These are phyloP conservation scores for Artibeus lituratus DNA, from an alignment of 2,797 vertebrate species.

Conservation along the genomic window DNA sequence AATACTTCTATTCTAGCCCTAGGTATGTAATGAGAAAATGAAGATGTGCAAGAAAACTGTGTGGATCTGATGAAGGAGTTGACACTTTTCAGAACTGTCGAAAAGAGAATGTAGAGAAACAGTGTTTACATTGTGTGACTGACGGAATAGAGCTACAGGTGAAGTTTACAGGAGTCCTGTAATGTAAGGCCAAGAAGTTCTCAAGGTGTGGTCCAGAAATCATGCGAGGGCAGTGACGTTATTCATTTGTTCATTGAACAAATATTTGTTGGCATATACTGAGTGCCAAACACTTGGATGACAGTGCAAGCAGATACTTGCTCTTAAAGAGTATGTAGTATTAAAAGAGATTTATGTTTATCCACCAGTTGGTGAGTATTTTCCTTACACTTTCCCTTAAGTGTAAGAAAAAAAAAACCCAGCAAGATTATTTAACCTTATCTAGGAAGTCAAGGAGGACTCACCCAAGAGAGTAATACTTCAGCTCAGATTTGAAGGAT, in stretches of 20 bases:
- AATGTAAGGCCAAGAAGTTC: not conserved
- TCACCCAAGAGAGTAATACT: not conserved
- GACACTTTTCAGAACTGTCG: not conserved
- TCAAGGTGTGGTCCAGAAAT: not conserved
- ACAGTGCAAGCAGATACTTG: not conserved
- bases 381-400: no score
- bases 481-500: not conserved
- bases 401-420: not conserved
- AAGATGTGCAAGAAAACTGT: not conserved
- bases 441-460: not conserved
- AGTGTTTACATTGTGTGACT: not conserved
- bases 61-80: not conserved
- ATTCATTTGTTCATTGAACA: conserved; percentile 6
- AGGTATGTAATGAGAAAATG: not conserved
- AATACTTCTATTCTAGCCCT: not conserved
- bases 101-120: not conserved
- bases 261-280: not conserved
- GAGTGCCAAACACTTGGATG: not conserved
- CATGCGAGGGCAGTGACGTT: not conserved
- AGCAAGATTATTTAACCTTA: not conserved
- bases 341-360: not conserved
- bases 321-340: not conserved
- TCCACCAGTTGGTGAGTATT: not conserved
- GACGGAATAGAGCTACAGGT: not conserved
- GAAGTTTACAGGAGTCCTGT: not conserved